Evolutionary conservation across 2,888 invertebrate genomes (phyloP), one percentile per base, ranked within the genome.

Genomic region (Heliconius ismenius): DNA sequence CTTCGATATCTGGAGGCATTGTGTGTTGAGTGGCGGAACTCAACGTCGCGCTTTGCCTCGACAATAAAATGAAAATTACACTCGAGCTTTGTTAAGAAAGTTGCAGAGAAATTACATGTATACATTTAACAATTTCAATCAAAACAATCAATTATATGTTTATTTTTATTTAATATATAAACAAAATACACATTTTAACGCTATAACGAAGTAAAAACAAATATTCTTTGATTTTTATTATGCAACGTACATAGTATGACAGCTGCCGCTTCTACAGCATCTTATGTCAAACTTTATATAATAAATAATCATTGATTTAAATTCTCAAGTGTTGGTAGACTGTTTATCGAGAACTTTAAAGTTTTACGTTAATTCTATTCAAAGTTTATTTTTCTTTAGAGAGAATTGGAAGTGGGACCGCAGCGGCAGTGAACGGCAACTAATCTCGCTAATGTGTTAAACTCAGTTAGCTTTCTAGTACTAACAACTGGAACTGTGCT

Each of bases 391-490:
- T 73, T 77, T 75, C 75, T 73, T 75, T 73, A 73, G 68, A 32
- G 72, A 79, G 68, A 58, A 70, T 73, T 58, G 69, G 72, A 39
- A 65, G 65, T 36, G 60, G 72, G 67, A 73, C 74, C 74, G 60
- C 68, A 73, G 18, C 62, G 65, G 75, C 65, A 77, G 68, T 79
- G 62, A 77, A 77, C 73, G 28, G 69, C 58, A 77, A 69, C 77
- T 79, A 79, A 79, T 79, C 79, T 74, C 65, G 75, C 77, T 77
- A 78, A 76, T 78, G 79, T 77, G 75, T 54, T 75, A 72, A 69
- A 70, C 73, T 72, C 70, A 76, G 65, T 76, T 77, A 73, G 69
- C 75, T 76, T 75, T 76, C 62, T 73, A 64, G 74, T 76, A 74
- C 49, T 63, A 49, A 13, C 64, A 43, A 63, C 68, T n/a, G n/a